Percentiles rank a stretch among this genome's conserved stretches.
Evolutionary conservation across 1,140 invertebrate species (phyloP).

Genomic region (Diachasma alloeum): DNA sequence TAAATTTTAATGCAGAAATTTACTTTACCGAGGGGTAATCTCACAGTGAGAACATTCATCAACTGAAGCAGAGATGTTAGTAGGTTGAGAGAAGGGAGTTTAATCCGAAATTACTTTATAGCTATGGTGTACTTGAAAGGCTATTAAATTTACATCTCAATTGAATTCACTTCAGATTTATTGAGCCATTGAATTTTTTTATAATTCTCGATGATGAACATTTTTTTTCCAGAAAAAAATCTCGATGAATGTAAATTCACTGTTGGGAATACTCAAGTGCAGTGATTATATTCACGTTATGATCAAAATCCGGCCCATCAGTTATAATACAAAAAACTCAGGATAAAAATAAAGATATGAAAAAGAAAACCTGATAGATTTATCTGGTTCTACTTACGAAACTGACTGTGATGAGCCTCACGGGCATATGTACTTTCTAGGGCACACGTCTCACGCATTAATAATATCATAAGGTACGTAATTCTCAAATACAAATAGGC

Average conservation of each 20-base stretch:
- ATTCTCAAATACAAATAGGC: neutral
- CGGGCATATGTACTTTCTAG: conserved; percentile 63
- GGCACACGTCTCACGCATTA: conserved; percentile 63
- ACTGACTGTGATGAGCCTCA: conserved; percentile 62
- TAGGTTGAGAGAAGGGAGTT: neutral
- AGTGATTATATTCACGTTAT: neutral
- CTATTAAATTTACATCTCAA: neutral
- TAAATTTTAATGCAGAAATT: neutral
- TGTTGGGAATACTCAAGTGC: neutral
- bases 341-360: conserved; percentile 46
- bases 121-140: neutral
- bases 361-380: conserved; percentile 43
- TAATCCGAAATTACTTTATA: neutral
- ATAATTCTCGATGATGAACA: neutral
- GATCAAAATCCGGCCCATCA: conserved; percentile 58
- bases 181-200: neutral
- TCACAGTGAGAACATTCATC: neutral
- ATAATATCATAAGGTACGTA: conserved; percentile 45
- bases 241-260: neutral
- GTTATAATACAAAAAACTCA: conserved; percentile 41
- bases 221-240: no score
- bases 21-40: neutral
- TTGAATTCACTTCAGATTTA: neutral
- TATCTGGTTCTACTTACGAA: conserved; percentile 61
- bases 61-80: neutral